phyloP scores from a whole-genome alignment of 2,113 vertebrate genomes.

The Gymnobelideus leadbeateri region DNA sequence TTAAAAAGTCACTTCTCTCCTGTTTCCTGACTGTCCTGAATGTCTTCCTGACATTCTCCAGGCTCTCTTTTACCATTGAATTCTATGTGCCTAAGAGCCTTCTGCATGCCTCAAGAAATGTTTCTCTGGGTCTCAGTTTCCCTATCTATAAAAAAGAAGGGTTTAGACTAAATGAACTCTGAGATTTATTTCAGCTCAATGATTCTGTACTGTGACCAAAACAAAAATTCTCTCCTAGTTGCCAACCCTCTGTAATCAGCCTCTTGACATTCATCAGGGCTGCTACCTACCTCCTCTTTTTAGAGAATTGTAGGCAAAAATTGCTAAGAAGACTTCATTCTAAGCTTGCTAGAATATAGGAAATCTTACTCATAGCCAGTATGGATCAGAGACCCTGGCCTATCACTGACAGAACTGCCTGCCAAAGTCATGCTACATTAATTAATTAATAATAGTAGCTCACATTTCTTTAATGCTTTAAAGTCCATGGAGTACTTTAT shows the following conservation, averaged over 20 bases:
- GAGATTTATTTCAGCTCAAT: not conserved
- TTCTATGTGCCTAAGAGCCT: not conserved
- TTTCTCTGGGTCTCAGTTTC: not conserved
- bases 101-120: not conserved
- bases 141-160: slow-evolving; percentile 1
- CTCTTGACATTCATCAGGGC: not conserved
- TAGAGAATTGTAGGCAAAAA: not conserved
- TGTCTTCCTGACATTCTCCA: not conserved
- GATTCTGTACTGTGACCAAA: not conserved
- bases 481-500: not conserved
- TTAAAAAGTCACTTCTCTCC: not conserved
- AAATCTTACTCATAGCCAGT: not conserved
- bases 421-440: not conserved
- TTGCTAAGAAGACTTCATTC: not conserved
- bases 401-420: not conserved
- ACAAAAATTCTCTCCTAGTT: not conserved
- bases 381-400: not conserved
- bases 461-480: not conserved
- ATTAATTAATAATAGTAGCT: not conserved
- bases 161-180: not conserved
- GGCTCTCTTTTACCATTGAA: not conserved
- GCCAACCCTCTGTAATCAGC: not conserved
- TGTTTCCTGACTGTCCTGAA: too few relatives aligned
- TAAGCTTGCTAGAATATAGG: not conserved
- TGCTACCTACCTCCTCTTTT: not conserved